Evolutionary conservation across 2,797 vertebrate species (phyloP).

Genomic region (Acomys russatus): DNA sequence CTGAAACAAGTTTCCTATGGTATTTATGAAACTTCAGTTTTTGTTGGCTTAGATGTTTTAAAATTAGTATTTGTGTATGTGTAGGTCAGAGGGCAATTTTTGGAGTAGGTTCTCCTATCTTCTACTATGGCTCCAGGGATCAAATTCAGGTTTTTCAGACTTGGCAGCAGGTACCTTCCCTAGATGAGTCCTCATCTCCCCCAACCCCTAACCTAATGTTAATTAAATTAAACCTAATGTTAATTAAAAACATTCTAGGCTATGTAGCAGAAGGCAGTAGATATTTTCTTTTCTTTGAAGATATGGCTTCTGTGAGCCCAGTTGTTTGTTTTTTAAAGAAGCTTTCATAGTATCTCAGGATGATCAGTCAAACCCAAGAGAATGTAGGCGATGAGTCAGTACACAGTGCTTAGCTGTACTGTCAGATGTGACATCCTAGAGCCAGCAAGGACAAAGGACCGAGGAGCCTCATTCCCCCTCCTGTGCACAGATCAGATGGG

Average conservation of each 20-base stretch:
- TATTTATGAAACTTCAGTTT: neutral
- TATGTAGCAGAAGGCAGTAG: neutral
- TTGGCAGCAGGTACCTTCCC: neutral
- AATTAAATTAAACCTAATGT: neutral
- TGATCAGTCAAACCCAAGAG: neutral
- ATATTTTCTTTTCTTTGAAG: neutral
- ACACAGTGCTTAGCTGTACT: neutral
- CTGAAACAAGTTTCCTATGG: neutral
- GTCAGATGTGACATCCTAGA: neutral
- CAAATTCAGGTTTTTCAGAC: neutral
- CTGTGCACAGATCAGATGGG: neutral
- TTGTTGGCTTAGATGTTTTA: neutral
- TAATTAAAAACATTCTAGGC: neutral
- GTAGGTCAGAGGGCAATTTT: neutral
- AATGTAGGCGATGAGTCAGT: neutral
- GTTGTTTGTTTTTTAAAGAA: neutral
- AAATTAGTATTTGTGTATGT: neutral
- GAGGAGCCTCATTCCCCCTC: neutral
- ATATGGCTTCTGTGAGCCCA: conserved; percentile 25
- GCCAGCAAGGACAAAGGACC: neutral
- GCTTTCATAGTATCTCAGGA: neutral
- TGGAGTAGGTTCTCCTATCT: neutral
- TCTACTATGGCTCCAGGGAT: neutral
- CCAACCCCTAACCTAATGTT: neutral
- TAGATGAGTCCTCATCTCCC: neutral